These are phyloP conservation scores for Neosilurus mollespiculum DNA, from an alignment of 2,797 vertebrate genomes.

Conservation along the genomic window DNA sequence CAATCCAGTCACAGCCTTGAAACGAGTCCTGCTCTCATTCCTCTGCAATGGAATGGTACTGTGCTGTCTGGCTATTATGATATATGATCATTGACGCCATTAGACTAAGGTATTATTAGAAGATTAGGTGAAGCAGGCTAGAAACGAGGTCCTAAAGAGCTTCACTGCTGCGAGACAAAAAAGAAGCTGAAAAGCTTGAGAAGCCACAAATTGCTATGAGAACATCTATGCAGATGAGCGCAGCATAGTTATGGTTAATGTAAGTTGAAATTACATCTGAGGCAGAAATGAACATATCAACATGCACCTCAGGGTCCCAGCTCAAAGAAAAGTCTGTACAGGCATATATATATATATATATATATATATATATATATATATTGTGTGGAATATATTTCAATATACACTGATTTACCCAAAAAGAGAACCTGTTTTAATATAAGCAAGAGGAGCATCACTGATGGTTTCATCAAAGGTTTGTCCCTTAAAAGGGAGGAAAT, in stretches of 20 bases:
- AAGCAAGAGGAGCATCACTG: not conserved
- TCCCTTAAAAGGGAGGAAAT: not conserved
- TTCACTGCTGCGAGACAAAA: conserved; percentile 44
- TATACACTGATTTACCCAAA: not conserved
- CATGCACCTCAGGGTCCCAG: conserved; percentile 23
- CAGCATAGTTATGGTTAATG: conserved; percentile 85
- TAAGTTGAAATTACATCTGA: conserved; percentile 78
- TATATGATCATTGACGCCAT: conserved; percentile 77
- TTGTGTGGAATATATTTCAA: not conserved
- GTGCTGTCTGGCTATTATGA: conserved; percentile 55
- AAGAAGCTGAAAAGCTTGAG: conserved; percentile 63
- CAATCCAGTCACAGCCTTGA: conserved; percentile 17
- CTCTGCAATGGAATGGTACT: not conserved
- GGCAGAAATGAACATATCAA: conserved; percentile 34
- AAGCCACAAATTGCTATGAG: conserved; percentile 78
- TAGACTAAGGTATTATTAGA: conserved; percentile 81
- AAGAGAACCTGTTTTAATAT: not conserved
- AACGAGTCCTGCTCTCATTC: conserved; percentile 23
- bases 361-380: too few species aligned
- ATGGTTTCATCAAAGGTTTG: not conserved
- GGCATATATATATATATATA: not conserved
- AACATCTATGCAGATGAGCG: conserved; percentile 70
- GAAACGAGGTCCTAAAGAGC: conserved; percentile 68
- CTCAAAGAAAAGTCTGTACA: conserved; percentile 8
- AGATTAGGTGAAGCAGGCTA: conserved; percentile 74